Percentiles rank a stretch among this genome's conserved stretches.
Conservation (phyloP, 2,797 vertebrate genomes). For the Myotis vivesi region DNA sequence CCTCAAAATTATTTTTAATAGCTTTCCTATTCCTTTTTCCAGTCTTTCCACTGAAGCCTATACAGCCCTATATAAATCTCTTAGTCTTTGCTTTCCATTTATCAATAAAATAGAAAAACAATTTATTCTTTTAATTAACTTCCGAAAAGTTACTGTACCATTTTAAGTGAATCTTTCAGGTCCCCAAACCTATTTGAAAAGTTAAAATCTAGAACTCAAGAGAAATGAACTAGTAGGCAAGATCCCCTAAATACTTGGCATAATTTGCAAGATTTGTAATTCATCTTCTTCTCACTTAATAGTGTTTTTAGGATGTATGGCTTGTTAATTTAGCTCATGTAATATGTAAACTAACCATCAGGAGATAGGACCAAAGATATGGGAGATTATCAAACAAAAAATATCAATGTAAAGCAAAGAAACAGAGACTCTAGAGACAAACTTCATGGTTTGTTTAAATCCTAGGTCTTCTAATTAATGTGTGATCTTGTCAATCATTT, state of each 20-base stretch:
- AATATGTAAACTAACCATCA: background rate
- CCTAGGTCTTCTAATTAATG: background rate
- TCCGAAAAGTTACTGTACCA: background rate
- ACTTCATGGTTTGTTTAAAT: background rate
- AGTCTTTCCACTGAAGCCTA: background rate
- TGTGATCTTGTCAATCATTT: background rate
- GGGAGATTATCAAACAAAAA: slow-evolving; percentile 8
- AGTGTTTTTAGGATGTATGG: background rate
- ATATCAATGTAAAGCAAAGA: background rate
- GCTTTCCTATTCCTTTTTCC: background rate
- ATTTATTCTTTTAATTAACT: slow-evolving; percentile 8
- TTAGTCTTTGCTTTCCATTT: background rate
- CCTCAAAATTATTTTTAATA: slow-evolving; percentile 31
- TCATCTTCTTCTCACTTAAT: background rate
- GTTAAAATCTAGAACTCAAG: slow-evolving; percentile 1
- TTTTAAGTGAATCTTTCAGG: background rate
- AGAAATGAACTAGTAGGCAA: background rate
- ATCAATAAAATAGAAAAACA: background rate
- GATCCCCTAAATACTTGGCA: background rate
- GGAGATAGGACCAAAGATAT: background rate
- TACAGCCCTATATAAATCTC: background rate
- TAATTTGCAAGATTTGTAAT: background rate
- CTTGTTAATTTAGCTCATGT: background rate
- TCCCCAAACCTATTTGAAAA: background rate
- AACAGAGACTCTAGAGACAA: background rate